Evolutionary conservation across 1,140 invertebrate species (phyloP), one percentile per base, ranked within the genome.

Genomic region (Eriocheir sinensis): DNA sequence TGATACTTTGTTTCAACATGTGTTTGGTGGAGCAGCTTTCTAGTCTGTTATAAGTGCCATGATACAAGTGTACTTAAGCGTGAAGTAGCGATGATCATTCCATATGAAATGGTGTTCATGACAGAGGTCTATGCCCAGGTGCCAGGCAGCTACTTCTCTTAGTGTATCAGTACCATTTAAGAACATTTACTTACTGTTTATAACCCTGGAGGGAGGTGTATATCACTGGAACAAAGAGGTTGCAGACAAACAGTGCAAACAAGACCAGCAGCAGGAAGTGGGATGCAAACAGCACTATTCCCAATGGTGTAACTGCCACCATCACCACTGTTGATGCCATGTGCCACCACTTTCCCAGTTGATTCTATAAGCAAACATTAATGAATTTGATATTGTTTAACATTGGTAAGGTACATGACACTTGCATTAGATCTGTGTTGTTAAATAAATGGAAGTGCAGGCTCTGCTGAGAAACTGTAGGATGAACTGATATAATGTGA

Each of bases 71-170:
- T n/a, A 72, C 60, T 72, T 72, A 21, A 4, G 60, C n/a, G 27
- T 72, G 60, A 21, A 72, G 60, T 72, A 72, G 60, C 60, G 32
- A 32, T 86, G 41, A 86, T 86, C 41, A 40, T 86, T 86, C 41
- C 36, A 44, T 34, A 38, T 86, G 41, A 32, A n/a, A n/a, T 53
- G 48, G 48, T 53, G 21, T 53, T 53, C 2, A 53, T 21, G 21
- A 17, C 12, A 21, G 48, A 53, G 21, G 12, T 53, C 12, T 17
- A 21, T 53, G 48, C 12, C 48, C 21, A 17, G 21, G 21, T 53
- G 21, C 48, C 48, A 1, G n/a, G n/a, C n/a, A n/a, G n/a, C n/a
- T n/a, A n/a, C n/a, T n/a, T n/a, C n/a, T n/a, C n/a, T n/a, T 53
- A 2, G 21, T 53, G 48, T 53, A 53, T 53, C 21, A 21, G 1